Evolutionary conservation across 2,888 invertebrate species (phyloP).

Genomic region (Amaurobius ferox): DNA sequence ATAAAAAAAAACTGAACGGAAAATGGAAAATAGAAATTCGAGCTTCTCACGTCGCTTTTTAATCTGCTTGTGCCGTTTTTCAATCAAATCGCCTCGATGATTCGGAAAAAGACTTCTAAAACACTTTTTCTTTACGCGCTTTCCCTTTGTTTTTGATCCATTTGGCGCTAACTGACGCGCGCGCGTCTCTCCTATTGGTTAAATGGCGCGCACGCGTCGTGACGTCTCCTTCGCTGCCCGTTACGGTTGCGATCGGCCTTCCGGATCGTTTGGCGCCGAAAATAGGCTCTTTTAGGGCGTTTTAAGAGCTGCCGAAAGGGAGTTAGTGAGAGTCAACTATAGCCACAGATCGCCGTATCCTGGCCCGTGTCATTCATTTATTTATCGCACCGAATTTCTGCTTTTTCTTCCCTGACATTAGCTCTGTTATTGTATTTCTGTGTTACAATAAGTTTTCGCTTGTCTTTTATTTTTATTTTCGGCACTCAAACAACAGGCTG

Average conservation of each 20-base stretch:
- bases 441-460: conserved; percentile 25
- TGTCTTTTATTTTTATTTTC: conserved; percentile 23
- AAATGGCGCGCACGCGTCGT: conserved; percentile 72
- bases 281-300: conserved; percentile 71
- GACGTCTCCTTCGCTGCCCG: conserved; percentile 53
- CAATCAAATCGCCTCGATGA: conserved; percentile 71
- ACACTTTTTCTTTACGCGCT: conserved; percentile 1
- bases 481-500: conserved; percentile 69
- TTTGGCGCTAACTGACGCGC: conserved; percentile 71
- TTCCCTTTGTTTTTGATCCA: conserved; percentile 67
- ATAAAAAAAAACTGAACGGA: conserved; percentile 11
- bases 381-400: conserved; percentile 51
- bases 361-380: conserved; percentile 42
- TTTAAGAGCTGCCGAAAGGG: conserved; percentile 68
- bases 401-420: conserved; percentile 4
- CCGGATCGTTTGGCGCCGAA: conserved; percentile 65
- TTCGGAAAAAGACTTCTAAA: conserved; percentile 68
- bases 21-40: conserved; percentile 63
- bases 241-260: conserved; percentile 71
- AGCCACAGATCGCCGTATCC: conserved; percentile 61
- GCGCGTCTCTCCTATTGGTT: conserved; percentile 64
- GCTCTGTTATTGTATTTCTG: conserved; percentile 44
- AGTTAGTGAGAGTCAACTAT: conserved; percentile 63
- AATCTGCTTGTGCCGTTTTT: conserved; percentile 66
- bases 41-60: conserved; percentile 60